A percentile compares a stretch with the other conserved stretches of the same genome.
Evolutionary conservation across 2,888 invertebrate genomes (phyloP).

Genomic region (Meta bourneti): DNA sequence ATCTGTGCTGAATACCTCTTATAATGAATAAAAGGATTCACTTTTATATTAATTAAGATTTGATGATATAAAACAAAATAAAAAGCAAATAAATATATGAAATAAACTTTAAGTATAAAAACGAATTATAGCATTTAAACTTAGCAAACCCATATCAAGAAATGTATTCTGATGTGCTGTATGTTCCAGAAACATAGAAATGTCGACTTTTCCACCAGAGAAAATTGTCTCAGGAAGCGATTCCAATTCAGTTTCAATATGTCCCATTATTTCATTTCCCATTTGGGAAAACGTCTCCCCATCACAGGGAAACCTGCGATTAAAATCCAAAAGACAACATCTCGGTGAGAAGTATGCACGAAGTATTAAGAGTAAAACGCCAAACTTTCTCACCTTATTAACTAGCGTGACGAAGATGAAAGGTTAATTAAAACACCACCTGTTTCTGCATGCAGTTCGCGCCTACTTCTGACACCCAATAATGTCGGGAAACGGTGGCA

Average conservation of each 20-base stretch:
- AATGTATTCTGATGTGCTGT: no score
- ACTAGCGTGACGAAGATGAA: constrained; percentile 73
- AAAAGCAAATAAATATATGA: no score
- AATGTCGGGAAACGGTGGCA: constrained; percentile 47
- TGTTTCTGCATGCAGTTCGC: constrained; percentile 49
- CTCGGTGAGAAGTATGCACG: constrained; percentile 7
- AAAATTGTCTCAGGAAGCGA: not conserved
- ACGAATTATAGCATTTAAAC: no score
- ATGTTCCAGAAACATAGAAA: no score
- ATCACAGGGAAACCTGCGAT: constrained; percentile 7
- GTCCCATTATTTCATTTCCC: not conserved
- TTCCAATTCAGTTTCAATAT: not conserved
- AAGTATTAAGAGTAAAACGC: constrained; percentile 51
- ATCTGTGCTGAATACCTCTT: no score
- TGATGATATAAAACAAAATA: no score
- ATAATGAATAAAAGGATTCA: no score
- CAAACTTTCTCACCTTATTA: constrained; percentile 71
- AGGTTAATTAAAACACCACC: constrained; percentile 76
- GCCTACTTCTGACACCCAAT: constrained; percentile 64
- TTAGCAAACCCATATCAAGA: no score
- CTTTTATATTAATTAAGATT: no score
- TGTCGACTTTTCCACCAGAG: no score
- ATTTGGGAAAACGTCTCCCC: no score
- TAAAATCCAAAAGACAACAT: constrained; percentile 40
- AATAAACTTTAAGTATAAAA: no score